Percentiles rank a stretch among this genome's conserved stretches.
phyloP scores from a whole-genome alignment of 2,113 vertebrate species.

The Psettodes erumei region DNA sequence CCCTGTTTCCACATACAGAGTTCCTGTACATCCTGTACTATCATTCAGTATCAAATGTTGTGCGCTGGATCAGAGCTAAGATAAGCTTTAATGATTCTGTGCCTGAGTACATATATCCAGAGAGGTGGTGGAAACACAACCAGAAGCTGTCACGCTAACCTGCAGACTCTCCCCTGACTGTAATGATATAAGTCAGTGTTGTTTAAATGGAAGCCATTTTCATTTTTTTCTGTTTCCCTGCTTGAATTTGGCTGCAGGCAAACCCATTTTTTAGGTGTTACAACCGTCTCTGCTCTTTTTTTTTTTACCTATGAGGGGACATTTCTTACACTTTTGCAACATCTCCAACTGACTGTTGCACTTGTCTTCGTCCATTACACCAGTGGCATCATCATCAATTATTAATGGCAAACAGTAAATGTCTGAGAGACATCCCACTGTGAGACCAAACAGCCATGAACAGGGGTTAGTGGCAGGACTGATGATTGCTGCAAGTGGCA shows the following conservation, averaged over 20 bases:
- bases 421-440: slow-evolving; percentile 69
- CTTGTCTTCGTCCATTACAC: slow-evolving; percentile 63
- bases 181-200: slow-evolving; percentile 70
- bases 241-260: slow-evolving; percentile 73
- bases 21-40: neutral
- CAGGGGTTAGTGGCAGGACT: slow-evolving; percentile 52
- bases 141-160: slow-evolving; percentile 62
- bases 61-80: neutral
- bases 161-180: slow-evolving; percentile 66
- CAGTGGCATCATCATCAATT: slow-evolving; percentile 68
- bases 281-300: slow-evolving; percentile 51
- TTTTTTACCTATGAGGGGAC: slow-evolving; percentile 50
- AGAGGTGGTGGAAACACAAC: slow-evolving; percentile 26
- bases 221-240: slow-evolving; percentile 63
- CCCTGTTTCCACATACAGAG: neutral
- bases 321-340: slow-evolving; percentile 60
- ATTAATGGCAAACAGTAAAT: slow-evolving; percentile 69
- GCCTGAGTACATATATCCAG: neutral
- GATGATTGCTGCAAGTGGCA: slow-evolving; percentile 48
- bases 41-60: neutral
- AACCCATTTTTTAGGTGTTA: slow-evolving; percentile 63
- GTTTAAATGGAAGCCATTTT: slow-evolving; percentile 74
- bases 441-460: slow-evolving; percentile 60
- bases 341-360: slow-evolving; percentile 62
- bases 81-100: neutral